A percentile compares a stretch with the other conserved stretches of the same genome.
These are phyloP conservation scores for Phodopus roborovskii DNA, from an alignment of 2,113 vertebrate species.

Conservation along the genomic window DNA sequence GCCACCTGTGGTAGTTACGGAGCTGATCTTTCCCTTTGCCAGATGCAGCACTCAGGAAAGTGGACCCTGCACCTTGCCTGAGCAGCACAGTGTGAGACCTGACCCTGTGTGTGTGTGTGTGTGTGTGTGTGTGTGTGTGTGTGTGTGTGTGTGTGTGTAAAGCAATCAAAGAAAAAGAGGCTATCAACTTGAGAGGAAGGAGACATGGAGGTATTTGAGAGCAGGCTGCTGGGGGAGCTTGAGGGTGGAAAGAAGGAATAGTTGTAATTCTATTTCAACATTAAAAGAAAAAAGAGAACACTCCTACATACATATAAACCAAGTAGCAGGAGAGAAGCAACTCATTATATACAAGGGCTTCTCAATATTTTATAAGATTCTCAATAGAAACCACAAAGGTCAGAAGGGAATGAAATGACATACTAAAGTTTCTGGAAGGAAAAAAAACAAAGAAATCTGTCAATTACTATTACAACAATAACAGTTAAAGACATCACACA, in stretches of 20 bases:
- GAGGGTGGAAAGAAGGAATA: neutral
- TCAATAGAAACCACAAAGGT: neutral
- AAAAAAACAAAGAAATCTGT: neutral
- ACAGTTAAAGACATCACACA: neutral
- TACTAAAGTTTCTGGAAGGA: neutral
- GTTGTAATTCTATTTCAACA: neutral
- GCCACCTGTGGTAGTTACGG: neutral
- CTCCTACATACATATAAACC: neutral
- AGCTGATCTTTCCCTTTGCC: neutral
- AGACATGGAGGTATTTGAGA: neutral
- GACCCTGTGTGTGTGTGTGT: neutral
- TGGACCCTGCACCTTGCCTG: neutral
- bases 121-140: neutral
- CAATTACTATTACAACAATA: neutral
- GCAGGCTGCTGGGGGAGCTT: neutral
- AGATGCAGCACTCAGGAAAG: too few relatives aligned
- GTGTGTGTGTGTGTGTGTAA: neutral
- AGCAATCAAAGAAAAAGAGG: neutral
- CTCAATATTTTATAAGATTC: neutral
- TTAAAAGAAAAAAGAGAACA: neutral
- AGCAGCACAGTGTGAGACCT: neutral
- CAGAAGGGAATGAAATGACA: neutral
- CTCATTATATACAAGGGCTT: neutral
- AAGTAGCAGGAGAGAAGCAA: neutral
- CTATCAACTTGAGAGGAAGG: neutral